Conservation (phyloP, 2,113 vertebrate species). For the Pristiophorus japonicus region DNA sequence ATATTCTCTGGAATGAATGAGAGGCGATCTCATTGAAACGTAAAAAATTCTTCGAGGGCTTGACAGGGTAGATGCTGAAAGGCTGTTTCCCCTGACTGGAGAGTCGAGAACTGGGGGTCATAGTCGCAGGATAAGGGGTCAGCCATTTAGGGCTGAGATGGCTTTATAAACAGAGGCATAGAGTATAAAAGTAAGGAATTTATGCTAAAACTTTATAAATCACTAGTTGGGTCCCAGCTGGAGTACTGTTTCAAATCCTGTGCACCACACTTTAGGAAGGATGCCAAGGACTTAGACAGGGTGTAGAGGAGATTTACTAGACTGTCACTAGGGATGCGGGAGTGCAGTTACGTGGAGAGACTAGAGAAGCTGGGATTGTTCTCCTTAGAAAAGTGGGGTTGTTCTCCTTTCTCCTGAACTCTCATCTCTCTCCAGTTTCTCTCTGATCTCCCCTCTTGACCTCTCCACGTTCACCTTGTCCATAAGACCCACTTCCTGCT, state of each 20-base stretch:
- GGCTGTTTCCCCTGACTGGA: background rate
- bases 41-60: background rate
- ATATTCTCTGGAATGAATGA: background rate
- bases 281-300: background rate
- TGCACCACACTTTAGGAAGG: background rate
- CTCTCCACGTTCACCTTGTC: too few relatives aligned
- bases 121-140: background rate
- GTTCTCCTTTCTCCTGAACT: too few relatives aligned
- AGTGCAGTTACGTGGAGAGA: background rate
- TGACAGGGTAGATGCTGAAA: background rate
- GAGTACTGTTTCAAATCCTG: background rate
- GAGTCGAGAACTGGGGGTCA: background rate
- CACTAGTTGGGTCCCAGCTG: background rate
- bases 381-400: too few relatives aligned
- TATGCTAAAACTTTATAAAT: background rate
- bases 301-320: background rate
- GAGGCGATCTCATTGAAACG: background rate
- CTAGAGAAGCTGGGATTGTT: background rate
- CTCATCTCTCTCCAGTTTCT: too few relatives aligned
- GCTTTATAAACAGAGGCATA: background rate
- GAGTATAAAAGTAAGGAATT: background rate
- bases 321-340: too few relatives aligned
- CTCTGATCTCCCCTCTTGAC: too few relatives aligned
- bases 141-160: background rate
- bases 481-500: too few relatives aligned